Percentiles rank a stretch among this genome's conserved stretches.
Conservation (phyloP, 2,888 invertebrate genomes). For the Phragmatobia fuliginosa region DNA sequence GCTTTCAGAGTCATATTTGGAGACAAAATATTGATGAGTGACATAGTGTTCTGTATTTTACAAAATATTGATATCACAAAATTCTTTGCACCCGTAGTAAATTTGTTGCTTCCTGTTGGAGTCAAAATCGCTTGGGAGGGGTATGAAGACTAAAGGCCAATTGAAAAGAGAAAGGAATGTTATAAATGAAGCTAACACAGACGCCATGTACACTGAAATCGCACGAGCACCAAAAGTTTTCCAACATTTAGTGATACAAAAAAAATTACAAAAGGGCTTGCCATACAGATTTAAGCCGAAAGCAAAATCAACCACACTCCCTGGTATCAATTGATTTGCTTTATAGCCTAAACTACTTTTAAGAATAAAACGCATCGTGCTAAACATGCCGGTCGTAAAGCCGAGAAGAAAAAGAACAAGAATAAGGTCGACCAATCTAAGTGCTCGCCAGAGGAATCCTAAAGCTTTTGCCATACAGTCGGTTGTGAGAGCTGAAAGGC, state of each 20-base stretch:
- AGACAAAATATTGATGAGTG: slow-evolving; percentile 97
- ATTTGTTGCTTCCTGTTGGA: slow-evolving; percentile 91
- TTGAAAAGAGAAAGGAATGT: too few species aligned
- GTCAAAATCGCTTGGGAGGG: slow-evolving; percentile 92
- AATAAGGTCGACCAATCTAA: slow-evolving; percentile 88
- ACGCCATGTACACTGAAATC: too few species aligned
- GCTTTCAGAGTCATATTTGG: slow-evolving; percentile 99
- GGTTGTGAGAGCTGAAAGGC: slow-evolving; percentile 94
- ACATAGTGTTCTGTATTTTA: slow-evolving; percentile 99
- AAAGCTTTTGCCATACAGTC: slow-evolving; percentile 99
- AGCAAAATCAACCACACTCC: too few species aligned
- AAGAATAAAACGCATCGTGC: slow-evolving; percentile 91
- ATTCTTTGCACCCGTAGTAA: slow-evolving; percentile 97
- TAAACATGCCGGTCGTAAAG: slow-evolving; percentile 92
- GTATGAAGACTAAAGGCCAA: too few species aligned
- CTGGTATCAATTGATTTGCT: too few species aligned
- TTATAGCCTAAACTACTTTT: slow-evolving; percentile 75
- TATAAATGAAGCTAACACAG: too few species aligned
- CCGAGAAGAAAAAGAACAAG: slow-evolving; percentile 94
- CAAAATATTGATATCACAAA: slow-evolving; percentile 96
- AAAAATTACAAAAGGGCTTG: too few species aligned
- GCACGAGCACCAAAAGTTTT: too few species aligned
- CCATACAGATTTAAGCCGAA: too few species aligned
- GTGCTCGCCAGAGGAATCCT: slow-evolving; percentile 95
- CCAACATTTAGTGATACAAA: too few species aligned